These are phyloP conservation scores for Chelonia mydas DNA, from an alignment of 2,797 vertebrate species.

Conservation along the genomic window DNA sequence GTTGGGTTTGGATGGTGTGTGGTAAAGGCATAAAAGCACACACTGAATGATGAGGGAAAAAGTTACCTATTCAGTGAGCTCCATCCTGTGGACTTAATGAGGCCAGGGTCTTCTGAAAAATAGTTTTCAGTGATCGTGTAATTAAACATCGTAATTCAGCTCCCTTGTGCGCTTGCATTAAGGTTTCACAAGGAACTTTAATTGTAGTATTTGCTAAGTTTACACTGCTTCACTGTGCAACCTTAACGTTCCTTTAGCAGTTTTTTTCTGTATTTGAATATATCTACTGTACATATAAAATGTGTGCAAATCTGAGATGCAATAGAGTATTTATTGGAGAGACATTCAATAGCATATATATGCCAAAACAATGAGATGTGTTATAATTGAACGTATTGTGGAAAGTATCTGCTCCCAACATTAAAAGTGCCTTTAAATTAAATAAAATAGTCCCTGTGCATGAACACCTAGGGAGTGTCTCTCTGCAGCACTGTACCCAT, in stretches of 20 bases:
- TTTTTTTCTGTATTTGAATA: not conserved
- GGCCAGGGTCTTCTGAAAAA: not conserved
- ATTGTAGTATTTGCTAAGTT: not conserved
- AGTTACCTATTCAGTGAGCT: not conserved
- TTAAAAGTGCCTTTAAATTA: not conserved
- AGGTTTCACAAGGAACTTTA: not conserved
- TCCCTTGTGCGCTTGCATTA: rapidly evolving
- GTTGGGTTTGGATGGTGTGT: not conserved
- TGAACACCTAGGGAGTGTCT: not conserved
- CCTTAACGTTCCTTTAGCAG: not conserved
- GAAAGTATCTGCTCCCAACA: not conserved
- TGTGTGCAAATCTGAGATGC: not conserved
- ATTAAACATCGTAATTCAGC: not conserved
- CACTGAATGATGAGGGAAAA: not conserved
- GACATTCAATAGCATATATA: not conserved
- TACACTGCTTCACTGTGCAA: not conserved
- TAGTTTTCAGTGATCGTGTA: not conserved
- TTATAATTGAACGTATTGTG: not conserved
- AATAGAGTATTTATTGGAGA: not conserved
- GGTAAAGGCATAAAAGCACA: rapidly evolving
- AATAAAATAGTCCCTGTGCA: not conserved
- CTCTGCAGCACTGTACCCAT: not conserved
- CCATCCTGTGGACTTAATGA: not conserved
- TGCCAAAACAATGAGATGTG: not conserved
- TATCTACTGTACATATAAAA: not conserved